Percentiles rank a stretch among this genome's conserved stretches.
phyloP scores from a whole-genome alignment of 2,797 vertebrate genomes.

The Bradypus variegatus region DNA sequence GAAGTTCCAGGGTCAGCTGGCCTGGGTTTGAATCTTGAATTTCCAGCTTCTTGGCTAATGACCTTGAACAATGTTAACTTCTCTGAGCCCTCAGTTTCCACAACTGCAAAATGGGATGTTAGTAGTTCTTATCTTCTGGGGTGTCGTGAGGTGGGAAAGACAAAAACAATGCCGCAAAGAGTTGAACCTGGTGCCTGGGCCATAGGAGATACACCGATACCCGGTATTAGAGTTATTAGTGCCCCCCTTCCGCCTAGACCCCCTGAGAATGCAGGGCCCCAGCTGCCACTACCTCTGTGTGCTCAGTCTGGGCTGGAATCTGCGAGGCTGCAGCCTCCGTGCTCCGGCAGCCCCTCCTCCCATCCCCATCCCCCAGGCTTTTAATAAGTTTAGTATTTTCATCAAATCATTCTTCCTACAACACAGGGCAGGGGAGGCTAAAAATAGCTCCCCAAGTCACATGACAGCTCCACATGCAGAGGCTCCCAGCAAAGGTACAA shows the following conservation, averaged over 20 bases:
- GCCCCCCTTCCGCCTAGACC: background rate
- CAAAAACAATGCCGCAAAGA: background rate
- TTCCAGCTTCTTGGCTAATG: background rate
- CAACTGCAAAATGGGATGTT: background rate
- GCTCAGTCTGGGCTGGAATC: background rate
- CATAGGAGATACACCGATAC: fast-evolving
- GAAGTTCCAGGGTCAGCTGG: background rate
- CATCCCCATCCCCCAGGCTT: constrained; percentile 51
- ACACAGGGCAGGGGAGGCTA: constrained; percentile 58
- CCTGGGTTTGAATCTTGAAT: background rate
- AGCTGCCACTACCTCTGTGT: background rate
- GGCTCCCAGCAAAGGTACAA: constrained; percentile 63
- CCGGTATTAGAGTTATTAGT: background rate
- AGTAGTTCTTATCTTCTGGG: background rate
- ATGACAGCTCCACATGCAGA: constrained; percentile 58
- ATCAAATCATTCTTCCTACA: constrained; percentile 63
- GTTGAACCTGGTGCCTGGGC: fast-evolving
- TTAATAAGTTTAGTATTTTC: constrained; percentile 68
- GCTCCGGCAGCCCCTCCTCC: background rate
- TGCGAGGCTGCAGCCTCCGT: background rate
- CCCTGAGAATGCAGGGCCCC: background rate
- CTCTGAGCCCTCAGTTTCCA: constrained; percentile 2
- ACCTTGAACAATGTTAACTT: background rate
- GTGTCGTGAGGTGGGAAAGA: background rate
- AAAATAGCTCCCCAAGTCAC: constrained; percentile 60